phyloP scores from a whole-genome alignment of 2,888 invertebrate genomes.

The Spialia ferax region DNA sequence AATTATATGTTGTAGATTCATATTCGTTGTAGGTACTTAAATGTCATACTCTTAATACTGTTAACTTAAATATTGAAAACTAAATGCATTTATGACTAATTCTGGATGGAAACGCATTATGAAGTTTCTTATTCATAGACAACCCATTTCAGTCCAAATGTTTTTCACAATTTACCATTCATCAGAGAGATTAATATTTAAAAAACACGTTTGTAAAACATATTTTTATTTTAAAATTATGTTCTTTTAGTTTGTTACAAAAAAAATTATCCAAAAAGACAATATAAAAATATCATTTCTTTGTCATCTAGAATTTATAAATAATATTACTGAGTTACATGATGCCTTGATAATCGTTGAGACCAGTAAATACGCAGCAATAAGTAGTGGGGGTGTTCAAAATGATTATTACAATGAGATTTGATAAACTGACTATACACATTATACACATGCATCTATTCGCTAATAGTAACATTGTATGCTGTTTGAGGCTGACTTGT shows the following conservation, averaged over 20 bases:
- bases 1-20: background rate
- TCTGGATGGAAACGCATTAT: background rate
- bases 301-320: background rate
- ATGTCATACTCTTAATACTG: no score
- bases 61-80: no score
- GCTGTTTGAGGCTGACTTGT: background rate
- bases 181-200: background rate
- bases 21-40: slow-evolving; percentile 18
- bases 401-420: slow-evolving; percentile 10
- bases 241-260: no score
- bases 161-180: background rate
- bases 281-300: background rate
- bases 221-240: no score
- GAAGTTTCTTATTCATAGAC: no score
- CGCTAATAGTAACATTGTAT: slow-evolving; percentile 37
- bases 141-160: no score
- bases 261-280: background rate
- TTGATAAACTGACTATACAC: slow-evolving; percentile 39
- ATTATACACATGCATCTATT: slow-evolving; percentile 9
- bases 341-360: slow-evolving; percentile 27
- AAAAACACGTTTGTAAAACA: no score
- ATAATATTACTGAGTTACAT: slow-evolving; percentile 13
- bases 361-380: slow-evolving; percentile 31
- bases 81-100: no score
- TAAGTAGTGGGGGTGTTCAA: slow-evolving; percentile 3